phyloP scores from a whole-genome alignment of 1,140 invertebrate genomes.

The Neuroterus valhalla region DNA sequence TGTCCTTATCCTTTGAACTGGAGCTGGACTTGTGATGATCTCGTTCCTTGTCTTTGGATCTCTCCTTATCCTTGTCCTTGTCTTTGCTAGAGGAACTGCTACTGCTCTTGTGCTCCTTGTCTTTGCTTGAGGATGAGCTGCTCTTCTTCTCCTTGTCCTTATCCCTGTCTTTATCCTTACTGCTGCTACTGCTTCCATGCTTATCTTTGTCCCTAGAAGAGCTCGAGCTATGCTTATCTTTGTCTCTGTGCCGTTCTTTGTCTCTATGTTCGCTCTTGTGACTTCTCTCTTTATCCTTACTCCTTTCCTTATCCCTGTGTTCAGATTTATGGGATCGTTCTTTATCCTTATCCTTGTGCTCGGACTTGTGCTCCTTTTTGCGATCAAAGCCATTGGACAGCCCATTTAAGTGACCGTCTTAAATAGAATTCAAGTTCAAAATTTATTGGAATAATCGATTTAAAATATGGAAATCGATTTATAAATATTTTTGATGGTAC shows the following conservation, averaged over 20 bases:
- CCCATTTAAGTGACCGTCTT: slow-evolving; percentile 80
- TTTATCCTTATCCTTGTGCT: slow-evolving; percentile 80
- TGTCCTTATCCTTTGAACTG: slow-evolving; percentile 68
- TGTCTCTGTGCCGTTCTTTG: slow-evolving; percentile 65
- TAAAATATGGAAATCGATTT: too few species aligned
- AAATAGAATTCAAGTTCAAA: too few species aligned
- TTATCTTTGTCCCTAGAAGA: slow-evolving; percentile 71
- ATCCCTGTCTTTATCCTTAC: slow-evolving; percentile 52
- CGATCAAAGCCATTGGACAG: slow-evolving; percentile 82
- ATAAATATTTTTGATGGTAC: too few species aligned
- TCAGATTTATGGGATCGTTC: slow-evolving; percentile 76
- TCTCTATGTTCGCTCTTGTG: slow-evolving; percentile 69
- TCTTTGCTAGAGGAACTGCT: slow-evolving; percentile 80
- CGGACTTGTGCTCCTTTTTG: slow-evolving; percentile 83
- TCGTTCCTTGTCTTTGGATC: slow-evolving; percentile 65
- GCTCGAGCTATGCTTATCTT: slow-evolving; percentile 66
- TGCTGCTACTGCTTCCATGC: slow-evolving; percentile 59
- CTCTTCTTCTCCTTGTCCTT: slow-evolving; percentile 67
- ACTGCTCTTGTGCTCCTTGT: slow-evolving; percentile 78
- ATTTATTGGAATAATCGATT: too few species aligned
- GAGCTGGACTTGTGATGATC: slow-evolving; percentile 72
- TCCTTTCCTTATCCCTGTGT: slow-evolving; percentile 72
- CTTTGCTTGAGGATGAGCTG: slow-evolving; percentile 72
- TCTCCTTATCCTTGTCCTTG: slow-evolving; percentile 69
- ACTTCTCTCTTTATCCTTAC: slow-evolving; percentile 71